phyloP scores from a whole-genome alignment of 2,113 vertebrate species.

The Chloebia gouldiae region DNA sequence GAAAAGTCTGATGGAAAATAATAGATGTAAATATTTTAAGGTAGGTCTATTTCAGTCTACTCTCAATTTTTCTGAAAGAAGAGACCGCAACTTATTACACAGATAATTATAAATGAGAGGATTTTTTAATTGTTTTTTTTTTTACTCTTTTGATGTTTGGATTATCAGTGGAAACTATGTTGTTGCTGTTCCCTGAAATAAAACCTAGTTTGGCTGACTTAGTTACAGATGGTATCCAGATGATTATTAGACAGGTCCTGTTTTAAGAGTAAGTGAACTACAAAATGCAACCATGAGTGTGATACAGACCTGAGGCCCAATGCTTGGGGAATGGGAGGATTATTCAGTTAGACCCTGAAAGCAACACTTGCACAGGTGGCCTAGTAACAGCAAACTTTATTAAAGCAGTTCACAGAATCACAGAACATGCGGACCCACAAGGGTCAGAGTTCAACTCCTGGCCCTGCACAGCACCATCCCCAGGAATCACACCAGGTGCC shows the following conservation, averaged over 20 bases:
- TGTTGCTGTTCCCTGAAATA: neutral
- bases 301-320: neutral
- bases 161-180: neutral
- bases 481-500: neutral
- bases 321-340: neutral
- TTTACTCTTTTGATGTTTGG: neutral
- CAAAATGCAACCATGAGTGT: neutral
- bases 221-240: neutral
- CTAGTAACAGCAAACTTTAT: neutral
- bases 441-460: neutral
- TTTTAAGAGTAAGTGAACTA: neutral
- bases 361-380: neutral
- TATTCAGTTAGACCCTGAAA: neutral
- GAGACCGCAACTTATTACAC: neutral
- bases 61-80: neutral
- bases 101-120: neutral
- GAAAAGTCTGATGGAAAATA: neutral
- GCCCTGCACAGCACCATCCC: neutral
- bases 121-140: neutral
- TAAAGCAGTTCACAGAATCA: neutral
- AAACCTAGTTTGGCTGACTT: neutral
- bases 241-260: neutral
- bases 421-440: neutral
- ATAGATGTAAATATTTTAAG: neutral
- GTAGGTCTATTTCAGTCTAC: neutral